These are phyloP conservation scores for Nipponia nippon DNA, from an alignment of 2,113 vertebrate species.

Conservation along the genomic window DNA sequence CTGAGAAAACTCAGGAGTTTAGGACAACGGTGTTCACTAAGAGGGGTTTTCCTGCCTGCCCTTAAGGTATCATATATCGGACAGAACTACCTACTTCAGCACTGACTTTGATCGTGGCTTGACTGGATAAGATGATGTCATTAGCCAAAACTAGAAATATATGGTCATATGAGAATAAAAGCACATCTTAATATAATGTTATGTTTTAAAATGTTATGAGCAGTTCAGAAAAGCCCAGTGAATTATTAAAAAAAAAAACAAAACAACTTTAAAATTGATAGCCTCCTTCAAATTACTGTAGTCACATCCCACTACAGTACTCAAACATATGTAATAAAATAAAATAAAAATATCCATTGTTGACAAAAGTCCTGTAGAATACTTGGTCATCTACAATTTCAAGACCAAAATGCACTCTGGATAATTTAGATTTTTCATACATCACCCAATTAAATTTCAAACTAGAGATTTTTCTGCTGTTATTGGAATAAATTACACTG, in stretches of 20 bases:
- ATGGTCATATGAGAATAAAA: neutral
- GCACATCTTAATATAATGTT: neutral
- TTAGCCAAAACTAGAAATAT: neutral
- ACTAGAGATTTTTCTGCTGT: neutral
- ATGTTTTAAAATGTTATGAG: neutral
- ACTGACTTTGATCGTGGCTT: neutral
- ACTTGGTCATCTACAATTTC: neutral
- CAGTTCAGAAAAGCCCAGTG: neutral
- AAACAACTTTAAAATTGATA: neutral
- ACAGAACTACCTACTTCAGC: neutral
- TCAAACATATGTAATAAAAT: neutral
- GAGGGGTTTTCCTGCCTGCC: neutral
- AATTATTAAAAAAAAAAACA: neutral
- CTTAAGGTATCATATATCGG: neutral
- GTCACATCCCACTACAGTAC: neutral
- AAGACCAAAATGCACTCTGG: neutral
- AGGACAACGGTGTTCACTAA: neutral
- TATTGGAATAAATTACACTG: constrained; percentile 19
- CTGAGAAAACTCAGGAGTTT: neutral
- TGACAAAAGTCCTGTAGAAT: neutral
- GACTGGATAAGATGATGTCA: neutral
- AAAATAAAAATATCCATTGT: neutral
- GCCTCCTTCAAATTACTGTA: neutral
- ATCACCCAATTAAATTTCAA: neutral
- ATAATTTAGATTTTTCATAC: neutral